A percentile compares a stretch with the other conserved stretches of the same genome.
Evolutionary conservation across 2,888 invertebrate genomes (phyloP).

Genomic region (Agonopterix arenella): DNA sequence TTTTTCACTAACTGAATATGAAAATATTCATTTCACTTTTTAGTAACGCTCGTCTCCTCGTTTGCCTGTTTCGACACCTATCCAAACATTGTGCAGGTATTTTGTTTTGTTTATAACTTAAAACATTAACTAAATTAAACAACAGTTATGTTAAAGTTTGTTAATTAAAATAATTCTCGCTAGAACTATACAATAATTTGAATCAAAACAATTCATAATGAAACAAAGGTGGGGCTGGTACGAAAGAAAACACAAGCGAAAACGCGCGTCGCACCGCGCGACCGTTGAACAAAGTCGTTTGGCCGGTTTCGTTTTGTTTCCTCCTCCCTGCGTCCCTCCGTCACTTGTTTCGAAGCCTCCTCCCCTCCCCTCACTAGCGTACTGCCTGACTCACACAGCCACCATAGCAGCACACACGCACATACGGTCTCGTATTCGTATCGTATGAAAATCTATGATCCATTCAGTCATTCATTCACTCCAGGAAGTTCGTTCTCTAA

Average conservation of each 20-base stretch:
- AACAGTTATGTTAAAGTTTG: slow-evolving; percentile 9
- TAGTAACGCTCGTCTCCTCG: slow-evolving; percentile 37
- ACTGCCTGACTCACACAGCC: slow-evolving; percentile 4
- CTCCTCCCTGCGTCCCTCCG: slow-evolving; percentile 42
- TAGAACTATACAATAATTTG: slow-evolving; percentile 20
- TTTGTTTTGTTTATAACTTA: slow-evolving; percentile 19
- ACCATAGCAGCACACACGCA: slow-evolving; percentile 9
- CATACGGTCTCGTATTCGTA: background rate
- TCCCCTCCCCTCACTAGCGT: slow-evolving; percentile 28
- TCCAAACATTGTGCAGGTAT: slow-evolving; percentile 45
- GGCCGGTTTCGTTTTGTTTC: slow-evolving; percentile 60
- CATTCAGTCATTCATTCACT: slow-evolving; percentile 32
- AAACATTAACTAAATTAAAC: slow-evolving; percentile 22
- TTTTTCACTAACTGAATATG: slow-evolving; percentile 47
- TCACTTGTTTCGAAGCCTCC: slow-evolving; percentile 53
- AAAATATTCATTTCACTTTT: slow-evolving; percentile 65
- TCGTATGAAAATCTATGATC: background rate
- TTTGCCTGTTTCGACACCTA: slow-evolving; percentile 43
- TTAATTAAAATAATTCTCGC: slow-evolving; percentile 19
- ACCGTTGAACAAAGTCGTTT: slow-evolving; percentile 73
- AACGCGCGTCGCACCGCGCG: slow-evolving; percentile 59
- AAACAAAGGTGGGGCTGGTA: slow-evolving; percentile 66
- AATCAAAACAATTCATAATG: slow-evolving; percentile 45
- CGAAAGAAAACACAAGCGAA: slow-evolving; percentile 50
- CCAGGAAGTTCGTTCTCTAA: background rate